Percentiles rank a stretch among this genome's conserved stretches.
Evolutionary conservation across 2,797 vertebrate species (phyloP).

Genomic region (Hippopotamyrus pictus): DNA sequence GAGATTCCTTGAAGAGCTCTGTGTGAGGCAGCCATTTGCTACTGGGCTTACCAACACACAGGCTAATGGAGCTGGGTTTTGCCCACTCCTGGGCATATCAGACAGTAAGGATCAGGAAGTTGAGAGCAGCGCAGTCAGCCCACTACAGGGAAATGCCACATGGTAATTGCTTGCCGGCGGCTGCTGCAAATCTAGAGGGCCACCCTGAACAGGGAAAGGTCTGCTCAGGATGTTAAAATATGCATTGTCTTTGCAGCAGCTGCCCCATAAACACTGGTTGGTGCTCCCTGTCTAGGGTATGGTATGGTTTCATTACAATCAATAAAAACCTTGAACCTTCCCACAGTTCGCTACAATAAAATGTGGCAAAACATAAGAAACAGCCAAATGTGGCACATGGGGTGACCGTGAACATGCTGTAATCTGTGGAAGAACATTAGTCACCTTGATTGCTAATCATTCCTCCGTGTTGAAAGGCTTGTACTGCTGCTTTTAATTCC

Average conservation of each 20-base stretch:
- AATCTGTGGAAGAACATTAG: not conserved
- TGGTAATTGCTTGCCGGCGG: not conserved
- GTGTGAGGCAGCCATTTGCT: not conserved
- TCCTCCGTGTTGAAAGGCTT: not conserved
- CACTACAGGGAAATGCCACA: not conserved
- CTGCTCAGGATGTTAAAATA: not conserved
- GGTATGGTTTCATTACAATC: not conserved
- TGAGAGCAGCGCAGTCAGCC: not conserved
- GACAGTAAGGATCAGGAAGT: not conserved
- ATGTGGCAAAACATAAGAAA: constrained; percentile 17
- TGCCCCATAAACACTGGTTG: not conserved
- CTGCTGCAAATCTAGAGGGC: not conserved
- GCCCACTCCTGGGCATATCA: not conserved
- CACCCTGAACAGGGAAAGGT: not conserved
- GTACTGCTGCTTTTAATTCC: not conserved
- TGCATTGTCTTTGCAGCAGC: not conserved
- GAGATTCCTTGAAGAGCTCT: not conserved
- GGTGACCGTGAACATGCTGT: not conserved
- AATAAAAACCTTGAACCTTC: constrained; percentile 2
- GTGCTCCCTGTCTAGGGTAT: not conserved
- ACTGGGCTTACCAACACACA: not conserved
- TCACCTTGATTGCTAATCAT: constrained; percentile 25
- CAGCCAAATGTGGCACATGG: constrained; percentile 1
- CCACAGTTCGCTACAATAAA: constrained; percentile 10
- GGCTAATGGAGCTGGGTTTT: not conserved